Evolutionary conservation across 2,797 vertebrate species (phyloP).

Genomic region (Agapornis canus): DNA sequence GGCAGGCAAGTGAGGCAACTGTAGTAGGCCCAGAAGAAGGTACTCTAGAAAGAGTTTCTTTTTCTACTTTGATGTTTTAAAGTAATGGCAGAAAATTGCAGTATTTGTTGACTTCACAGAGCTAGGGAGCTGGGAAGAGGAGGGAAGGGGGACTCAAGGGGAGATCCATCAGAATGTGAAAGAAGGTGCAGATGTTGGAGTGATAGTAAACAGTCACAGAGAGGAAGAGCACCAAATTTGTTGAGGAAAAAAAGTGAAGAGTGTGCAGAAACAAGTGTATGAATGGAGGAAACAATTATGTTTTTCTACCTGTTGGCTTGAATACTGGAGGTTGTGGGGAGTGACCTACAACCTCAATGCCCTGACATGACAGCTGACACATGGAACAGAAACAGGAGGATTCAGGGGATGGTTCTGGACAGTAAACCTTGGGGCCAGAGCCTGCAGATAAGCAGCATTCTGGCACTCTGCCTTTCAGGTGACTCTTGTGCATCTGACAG

Average conservation of each 20-base stretch:
- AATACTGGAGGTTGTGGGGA: neutral
- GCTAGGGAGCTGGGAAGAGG: neutral
- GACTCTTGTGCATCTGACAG: neutral
- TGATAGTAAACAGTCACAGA: neutral
- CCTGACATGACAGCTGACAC: neutral
- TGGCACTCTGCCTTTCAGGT: neutral
- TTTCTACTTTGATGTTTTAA: neutral
- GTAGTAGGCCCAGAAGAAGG: neutral
- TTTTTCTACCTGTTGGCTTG: neutral
- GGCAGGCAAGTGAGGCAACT: neutral
- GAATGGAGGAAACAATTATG: no score
- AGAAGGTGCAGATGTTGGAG: neutral
- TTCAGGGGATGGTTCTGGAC: neutral
- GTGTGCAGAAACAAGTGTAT: neutral
- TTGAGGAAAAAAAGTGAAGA: neutral
- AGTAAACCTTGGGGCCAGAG: accelerated
- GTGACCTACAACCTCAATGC: neutral
- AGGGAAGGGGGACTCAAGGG: neutral
- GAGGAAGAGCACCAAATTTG: neutral
- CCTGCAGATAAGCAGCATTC: neutral
- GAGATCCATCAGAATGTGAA: neutral
- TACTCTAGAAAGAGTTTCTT: neutral
- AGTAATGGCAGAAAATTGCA: neutral
- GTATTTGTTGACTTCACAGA: neutral
- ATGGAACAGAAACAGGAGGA: neutral